These are phyloP conservation scores for Macaria liturata DNA, from an alignment of 2,888 invertebrate species.

Conservation along the genomic window DNA sequence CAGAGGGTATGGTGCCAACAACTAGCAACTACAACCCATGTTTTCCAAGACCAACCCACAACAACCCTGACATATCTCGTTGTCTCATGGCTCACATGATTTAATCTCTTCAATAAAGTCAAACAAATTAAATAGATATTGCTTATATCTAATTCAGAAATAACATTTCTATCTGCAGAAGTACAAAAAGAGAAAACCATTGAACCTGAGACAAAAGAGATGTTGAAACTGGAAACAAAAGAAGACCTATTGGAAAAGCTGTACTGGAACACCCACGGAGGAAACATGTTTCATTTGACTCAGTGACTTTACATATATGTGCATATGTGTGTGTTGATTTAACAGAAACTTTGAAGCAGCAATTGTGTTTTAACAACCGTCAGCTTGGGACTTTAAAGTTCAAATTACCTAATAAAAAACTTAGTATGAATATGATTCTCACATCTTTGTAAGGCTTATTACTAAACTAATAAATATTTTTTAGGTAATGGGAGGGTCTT, in stretches of 20 bases:
- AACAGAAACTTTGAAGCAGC: background rate
- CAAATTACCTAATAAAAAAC: constrained; percentile 28
- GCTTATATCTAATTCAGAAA: constrained; percentile 60
- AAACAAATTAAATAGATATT: constrained; percentile 17
- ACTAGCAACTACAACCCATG: constrained; percentile 75
- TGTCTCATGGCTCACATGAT: constrained; percentile 86
- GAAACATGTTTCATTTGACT: constrained; percentile 83
- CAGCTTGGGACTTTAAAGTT: constrained; percentile 51
- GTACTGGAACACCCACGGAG: constrained; percentile 86
- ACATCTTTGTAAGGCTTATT: constrained; percentile 53
- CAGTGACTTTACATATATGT: constrained; percentile 58
- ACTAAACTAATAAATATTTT: constrained; percentile 54
- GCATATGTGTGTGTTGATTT: constrained; percentile 49
- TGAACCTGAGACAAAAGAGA: constrained; percentile 79
- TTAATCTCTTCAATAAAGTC: constrained; percentile 57
- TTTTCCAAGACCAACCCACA: constrained; percentile 80
- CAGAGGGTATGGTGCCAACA: constrained; percentile 80
- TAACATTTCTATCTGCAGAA: constrained; percentile 81
- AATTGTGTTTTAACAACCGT: constrained; percentile 21
- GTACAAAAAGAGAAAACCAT: constrained; percentile 73
- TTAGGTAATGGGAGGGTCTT: constrained; percentile 66
- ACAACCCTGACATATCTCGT: constrained; percentile 85
- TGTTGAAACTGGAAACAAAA: constrained; percentile 70
- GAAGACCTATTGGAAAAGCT: constrained; percentile 82
- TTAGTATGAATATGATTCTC: constrained; percentile 36